Conservation (phyloP, 2,113 vertebrate genomes). For the Pteronura brasiliensis region DNA sequence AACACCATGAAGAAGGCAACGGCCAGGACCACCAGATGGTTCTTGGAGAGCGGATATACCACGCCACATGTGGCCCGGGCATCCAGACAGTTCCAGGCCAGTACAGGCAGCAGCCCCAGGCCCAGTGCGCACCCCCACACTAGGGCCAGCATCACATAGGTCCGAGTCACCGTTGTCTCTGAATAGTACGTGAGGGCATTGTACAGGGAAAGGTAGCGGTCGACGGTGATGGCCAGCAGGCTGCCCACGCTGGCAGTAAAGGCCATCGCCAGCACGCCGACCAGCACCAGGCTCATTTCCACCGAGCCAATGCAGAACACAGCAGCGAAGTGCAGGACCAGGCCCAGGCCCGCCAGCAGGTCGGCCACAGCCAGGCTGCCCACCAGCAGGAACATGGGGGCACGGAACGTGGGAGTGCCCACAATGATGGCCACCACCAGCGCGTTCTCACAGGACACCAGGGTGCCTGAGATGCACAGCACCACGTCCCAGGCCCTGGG, state of each 20-base stretch:
- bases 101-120: conserved; percentile 88
- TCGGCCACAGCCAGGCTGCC: conserved; percentile 93
- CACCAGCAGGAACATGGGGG: conserved; percentile 93
- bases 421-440: conserved; percentile 92
- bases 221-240: conserved; percentile 93
- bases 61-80: conserved; percentile 86
- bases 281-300: conserved; percentile 87
- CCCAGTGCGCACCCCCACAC: conserved; percentile 88
- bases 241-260: conserved; percentile 93
- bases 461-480: conserved; percentile 92
- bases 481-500: conserved; percentile 89
- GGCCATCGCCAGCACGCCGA: conserved; percentile 90
- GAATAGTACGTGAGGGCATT: conserved; percentile 95
- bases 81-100: conserved; percentile 95
- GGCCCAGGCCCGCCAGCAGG: conserved; percentile 91
- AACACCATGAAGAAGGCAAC: conserved; percentile 90
- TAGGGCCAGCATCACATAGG: conserved; percentile 88
- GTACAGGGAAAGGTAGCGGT: conserved; percentile 95
- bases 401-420: conserved; percentile 88
- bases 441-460: conserved; percentile 93
- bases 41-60: conserved; percentile 88
- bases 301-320: conserved; percentile 86
- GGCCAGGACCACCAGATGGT: conserved; percentile 90
- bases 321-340: conserved; percentile 92
- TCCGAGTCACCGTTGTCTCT: conserved; percentile 87